A percentile compares a stretch with the other conserved stretches of the same genome.
phyloP scores from a whole-genome alignment of 2,888 invertebrate species.

The Slavum lentiscoides region DNA sequence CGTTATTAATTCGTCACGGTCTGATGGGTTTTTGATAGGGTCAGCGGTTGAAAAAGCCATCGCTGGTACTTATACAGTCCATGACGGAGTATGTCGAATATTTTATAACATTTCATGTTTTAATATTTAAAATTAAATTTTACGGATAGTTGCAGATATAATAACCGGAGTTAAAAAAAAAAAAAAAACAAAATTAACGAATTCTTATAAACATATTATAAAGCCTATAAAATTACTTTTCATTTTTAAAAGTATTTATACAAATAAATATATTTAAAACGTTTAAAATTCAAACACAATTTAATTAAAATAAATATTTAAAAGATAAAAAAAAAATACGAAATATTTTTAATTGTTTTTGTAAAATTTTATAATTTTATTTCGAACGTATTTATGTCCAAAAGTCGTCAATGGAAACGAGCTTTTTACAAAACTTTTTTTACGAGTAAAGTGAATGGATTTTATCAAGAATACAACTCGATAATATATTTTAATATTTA shows the following conservation, averaged over 20 bases:
- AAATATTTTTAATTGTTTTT: too few relatives aligned
- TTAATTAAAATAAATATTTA: not conserved
- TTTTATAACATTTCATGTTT: not conserved
- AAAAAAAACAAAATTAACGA: not conserved
- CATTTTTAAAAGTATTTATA: not conserved
- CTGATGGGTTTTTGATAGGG: constrained; percentile 3
- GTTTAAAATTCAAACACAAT: not conserved
- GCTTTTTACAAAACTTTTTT: too few relatives aligned
- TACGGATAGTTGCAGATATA: not conserved
- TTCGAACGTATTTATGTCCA: too few relatives aligned
- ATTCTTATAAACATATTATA: not conserved
- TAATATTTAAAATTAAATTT: not conserved
- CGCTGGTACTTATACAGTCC: not conserved
- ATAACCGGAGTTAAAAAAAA: not conserved
- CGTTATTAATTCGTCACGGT: constrained; percentile 29
- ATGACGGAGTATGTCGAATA: not conserved
- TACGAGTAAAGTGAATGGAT: too few relatives aligned
- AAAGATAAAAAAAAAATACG: not conserved
- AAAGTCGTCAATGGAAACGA: too few relatives aligned
- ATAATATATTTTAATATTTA: too few relatives aligned
- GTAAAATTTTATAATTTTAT: too few relatives aligned
- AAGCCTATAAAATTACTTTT: not conserved
- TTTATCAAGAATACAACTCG: too few relatives aligned
- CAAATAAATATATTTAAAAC: not conserved
- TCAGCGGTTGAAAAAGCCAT: not conserved